These are phyloP conservation scores for Loxodonta africana DNA, from an alignment of 2,113 vertebrate species.

Conservation along the genomic window DNA sequence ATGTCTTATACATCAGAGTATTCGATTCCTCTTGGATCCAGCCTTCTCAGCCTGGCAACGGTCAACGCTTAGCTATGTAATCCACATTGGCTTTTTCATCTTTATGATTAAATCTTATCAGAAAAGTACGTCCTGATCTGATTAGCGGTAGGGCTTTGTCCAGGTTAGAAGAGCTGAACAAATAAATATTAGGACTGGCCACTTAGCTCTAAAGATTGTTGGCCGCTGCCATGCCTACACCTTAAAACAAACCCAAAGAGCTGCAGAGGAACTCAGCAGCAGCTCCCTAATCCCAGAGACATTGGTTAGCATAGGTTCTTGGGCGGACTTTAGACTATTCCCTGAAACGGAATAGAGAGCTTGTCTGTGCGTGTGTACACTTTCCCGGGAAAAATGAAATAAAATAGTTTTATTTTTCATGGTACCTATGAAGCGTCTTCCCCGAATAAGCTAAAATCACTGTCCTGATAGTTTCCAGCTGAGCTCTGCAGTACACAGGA, in stretches of 20 bases:
- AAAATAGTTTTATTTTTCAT: not conserved
- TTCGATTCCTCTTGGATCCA: not conserved
- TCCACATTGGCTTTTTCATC: not conserved
- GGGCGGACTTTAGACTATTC: not conserved
- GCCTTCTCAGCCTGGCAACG: not conserved
- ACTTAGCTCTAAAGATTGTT: fast-evolving
- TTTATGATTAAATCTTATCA: not conserved
- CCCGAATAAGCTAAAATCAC: not conserved
- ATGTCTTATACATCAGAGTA: fast-evolving
- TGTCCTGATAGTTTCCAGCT: not conserved
- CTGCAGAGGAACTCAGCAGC: fast-evolving
- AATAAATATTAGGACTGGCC: not conserved
- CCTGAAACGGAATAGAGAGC: not conserved
- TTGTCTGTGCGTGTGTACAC: not conserved
- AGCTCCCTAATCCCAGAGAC: not conserved
- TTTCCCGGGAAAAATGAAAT: not conserved
- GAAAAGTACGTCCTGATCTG: not conserved
- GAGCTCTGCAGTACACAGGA: not conserved
- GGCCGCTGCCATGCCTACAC: fast-evolving
- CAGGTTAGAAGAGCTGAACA: not conserved
- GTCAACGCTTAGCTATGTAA: not conserved
- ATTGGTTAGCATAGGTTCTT: not conserved
- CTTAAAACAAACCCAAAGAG: not conserved
- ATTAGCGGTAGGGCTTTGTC: not conserved
- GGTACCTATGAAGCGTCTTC: not conserved